Conservation (phyloP, 2,797 vertebrate genomes). For the Gouania willdenowi region DNA sequence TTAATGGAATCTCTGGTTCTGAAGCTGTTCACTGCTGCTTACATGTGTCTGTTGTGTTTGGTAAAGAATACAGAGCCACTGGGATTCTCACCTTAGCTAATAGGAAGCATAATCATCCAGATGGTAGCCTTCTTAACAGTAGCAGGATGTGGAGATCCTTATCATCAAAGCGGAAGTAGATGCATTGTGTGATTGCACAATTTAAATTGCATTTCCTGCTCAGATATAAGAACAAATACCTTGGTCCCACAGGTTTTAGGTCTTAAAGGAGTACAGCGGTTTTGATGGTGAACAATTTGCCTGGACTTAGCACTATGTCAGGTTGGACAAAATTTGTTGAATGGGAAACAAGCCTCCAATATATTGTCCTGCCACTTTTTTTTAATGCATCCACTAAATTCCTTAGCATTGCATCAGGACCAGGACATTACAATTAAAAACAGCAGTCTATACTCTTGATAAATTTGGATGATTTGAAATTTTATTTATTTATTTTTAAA, state of each 20-base stretch:
- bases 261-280: slow-evolving; percentile 22
- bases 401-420: slow-evolving; percentile 43
- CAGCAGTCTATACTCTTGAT: slow-evolving; percentile 35
- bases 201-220: slow-evolving; percentile 59
- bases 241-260: slow-evolving; percentile 11
- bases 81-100: slow-evolving; percentile 46
- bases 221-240: slow-evolving; percentile 51
- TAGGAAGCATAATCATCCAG: slow-evolving; percentile 30
- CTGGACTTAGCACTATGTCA: slow-evolving; percentile 4
- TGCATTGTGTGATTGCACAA: slow-evolving; percentile 42
- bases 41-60: slow-evolving; percentile 13
- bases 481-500: too few relatives aligned
- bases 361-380: slow-evolving; percentile 38
- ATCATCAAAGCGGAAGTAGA: slow-evolving; percentile 40
- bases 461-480: too few relatives aligned
- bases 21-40: slow-evolving; percentile 34
- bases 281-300: slow-evolving; percentile 7
- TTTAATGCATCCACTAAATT: slow-evolving; percentile 45
- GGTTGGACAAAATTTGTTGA: slow-evolving; percentile 9
- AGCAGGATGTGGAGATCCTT: slow-evolving; percentile 54
- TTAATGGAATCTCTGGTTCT: too few relatives aligned
- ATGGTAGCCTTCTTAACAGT: slow-evolving; percentile 47
- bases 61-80: slow-evolving; percentile 14
- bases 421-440: slow-evolving; percentile 1
- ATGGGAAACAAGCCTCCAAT: slow-evolving; percentile 44